These are phyloP conservation scores for Brienomyrus brachyistius DNA, from an alignment of 2,113 vertebrate species.

Conservation along the genomic window DNA sequence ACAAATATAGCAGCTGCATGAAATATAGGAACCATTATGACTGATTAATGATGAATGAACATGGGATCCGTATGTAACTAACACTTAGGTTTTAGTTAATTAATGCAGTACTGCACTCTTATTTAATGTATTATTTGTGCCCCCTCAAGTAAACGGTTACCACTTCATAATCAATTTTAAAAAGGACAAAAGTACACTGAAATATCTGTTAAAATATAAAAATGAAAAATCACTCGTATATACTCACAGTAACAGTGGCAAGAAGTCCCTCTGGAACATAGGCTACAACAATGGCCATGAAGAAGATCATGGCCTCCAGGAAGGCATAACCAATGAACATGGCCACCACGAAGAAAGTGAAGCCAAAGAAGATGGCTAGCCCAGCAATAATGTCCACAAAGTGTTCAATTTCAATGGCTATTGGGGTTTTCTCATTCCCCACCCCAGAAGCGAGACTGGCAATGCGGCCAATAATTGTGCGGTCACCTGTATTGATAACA, in stretches of 20 bases:
- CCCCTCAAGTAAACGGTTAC: background rate
- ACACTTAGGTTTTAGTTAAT: background rate
- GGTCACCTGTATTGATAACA: slow-evolving; percentile 73
- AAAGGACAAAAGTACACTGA: background rate
- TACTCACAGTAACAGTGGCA: slow-evolving; percentile 75
- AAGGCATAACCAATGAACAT: slow-evolving; percentile 79
- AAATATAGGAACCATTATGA: background rate
- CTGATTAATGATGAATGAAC: background rate
- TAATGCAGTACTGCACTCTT: background rate
- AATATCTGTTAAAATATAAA: background rate
- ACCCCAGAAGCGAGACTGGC: slow-evolving; percentile 74
- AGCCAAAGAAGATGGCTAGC: slow-evolving; percentile 74
- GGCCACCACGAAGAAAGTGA: slow-evolving; percentile 77
- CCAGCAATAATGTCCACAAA: slow-evolving; percentile 84
- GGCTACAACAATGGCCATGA: slow-evolving; percentile 83
- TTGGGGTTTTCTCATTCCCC: slow-evolving; percentile 78
- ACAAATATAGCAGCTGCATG: background rate
- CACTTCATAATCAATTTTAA: background rate
- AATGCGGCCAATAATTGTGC: slow-evolving; percentile 77
- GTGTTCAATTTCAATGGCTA: slow-evolving; percentile 80
- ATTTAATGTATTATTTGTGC: background rate
- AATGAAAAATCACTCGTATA: background rate
- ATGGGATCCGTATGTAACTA: background rate
- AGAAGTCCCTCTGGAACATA: slow-evolving; percentile 77
- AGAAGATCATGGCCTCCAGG: slow-evolving; percentile 81